Conservation (phyloP, 1,140 invertebrate species). For the Oncopeltus fasciatus region DNA sequence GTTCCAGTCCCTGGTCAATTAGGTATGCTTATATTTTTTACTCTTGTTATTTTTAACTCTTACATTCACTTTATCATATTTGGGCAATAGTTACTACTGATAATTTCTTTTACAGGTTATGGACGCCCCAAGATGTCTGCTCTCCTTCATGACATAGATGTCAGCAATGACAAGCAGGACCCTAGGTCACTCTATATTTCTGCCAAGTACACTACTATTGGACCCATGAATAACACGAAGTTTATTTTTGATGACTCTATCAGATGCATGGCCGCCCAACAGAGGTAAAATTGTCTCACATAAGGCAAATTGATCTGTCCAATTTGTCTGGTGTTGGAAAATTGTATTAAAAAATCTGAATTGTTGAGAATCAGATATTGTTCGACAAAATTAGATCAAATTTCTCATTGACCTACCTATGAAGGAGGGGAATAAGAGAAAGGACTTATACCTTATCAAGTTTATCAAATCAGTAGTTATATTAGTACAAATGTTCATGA, state of each 20-base stretch:
- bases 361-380: too few species aligned
- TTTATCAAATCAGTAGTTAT: too few species aligned
- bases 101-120: conserved; percentile 6
- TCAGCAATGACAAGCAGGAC: conserved; percentile 85
- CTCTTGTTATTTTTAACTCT: neutral
- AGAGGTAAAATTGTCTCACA: conserved; percentile 52
- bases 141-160: conserved; percentile 26
- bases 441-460: too few species aligned
- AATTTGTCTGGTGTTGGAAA: too few species aligned
- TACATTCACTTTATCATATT: neutral
- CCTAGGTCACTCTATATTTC: conserved; percentile 89
- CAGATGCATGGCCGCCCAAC: conserved; percentile 88
- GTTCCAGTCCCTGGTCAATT: conserved; percentile 84
- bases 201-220: conserved; percentile 67
- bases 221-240: conserved; percentile 71
- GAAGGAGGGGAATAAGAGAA: too few species aligned
- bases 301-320: too few species aligned
- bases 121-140: conserved; percentile 17
- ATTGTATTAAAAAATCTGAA: too few species aligned
- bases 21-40: conserved; percentile 40
- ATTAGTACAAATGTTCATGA: too few species aligned
- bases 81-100: neutral
- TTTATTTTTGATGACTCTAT: conserved; percentile 99
- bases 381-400: too few species aligned
- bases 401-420: too few species aligned